Conservation (phyloP, 2,888 invertebrate genomes). For the Drosophila fungiperda region DNA sequence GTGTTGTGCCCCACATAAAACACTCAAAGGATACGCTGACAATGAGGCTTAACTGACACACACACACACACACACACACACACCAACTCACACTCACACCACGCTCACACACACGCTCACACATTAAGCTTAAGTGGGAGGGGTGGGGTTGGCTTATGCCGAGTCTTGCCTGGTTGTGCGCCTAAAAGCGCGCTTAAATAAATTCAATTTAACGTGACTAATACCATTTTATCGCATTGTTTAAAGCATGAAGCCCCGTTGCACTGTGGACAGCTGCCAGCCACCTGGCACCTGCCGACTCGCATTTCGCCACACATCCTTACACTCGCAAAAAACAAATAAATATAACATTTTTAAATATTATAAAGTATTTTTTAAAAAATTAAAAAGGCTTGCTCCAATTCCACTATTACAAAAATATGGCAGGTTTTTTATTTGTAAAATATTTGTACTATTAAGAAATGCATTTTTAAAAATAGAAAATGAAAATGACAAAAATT, state of each 20-base stretch:
- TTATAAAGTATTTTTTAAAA: background rate
- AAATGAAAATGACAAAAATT: too few relatives aligned
- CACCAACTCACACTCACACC: slow-evolving; percentile 11
- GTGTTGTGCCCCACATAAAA: slow-evolving; percentile 67
- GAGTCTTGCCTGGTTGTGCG: slow-evolving; percentile 58
- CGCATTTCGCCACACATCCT: slow-evolving; percentile 11
- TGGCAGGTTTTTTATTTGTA: background rate
- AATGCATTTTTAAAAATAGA: background rate
- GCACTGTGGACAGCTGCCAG: slow-evolving; percentile 44
- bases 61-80: slow-evolving; percentile 35
- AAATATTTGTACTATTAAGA: background rate
- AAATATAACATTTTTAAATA: background rate
- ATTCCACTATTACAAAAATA: background rate
- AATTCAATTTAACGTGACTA: slow-evolving; percentile 82
- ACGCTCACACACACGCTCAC: slow-evolving; percentile 9
- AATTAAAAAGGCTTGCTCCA: background rate
- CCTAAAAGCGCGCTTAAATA: slow-evolving; percentile 81
- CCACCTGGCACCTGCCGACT: slow-evolving; percentile 15
- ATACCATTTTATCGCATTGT: slow-evolving; percentile 80
- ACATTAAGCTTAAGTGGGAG: slow-evolving; percentile 20
- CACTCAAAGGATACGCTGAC: slow-evolving; percentile 81
- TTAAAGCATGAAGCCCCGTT: slow-evolving; percentile 73
- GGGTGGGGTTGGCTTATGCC: slow-evolving; percentile 44
- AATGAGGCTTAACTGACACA: slow-evolving; percentile 73
- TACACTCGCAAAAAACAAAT: background rate